phyloP scores from a whole-genome alignment of 1,140 invertebrate species.

The Pentalonia nigronervosa region DNA sequence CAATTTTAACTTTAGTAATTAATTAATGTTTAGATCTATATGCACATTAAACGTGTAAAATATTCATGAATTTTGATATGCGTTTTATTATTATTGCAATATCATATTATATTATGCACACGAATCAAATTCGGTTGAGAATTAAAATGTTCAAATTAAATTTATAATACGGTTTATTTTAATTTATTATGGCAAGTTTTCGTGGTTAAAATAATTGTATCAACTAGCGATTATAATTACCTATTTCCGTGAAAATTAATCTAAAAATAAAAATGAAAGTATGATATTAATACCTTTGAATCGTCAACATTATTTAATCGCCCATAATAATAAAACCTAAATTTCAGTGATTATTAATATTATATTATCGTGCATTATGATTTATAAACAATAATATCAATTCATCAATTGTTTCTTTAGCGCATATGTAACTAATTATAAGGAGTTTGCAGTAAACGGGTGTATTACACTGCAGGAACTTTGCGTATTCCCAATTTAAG shows the following conservation, averaged over 20 bases:
- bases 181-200: background rate
- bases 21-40: background rate
- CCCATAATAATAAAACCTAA: background rate
- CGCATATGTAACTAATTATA: no score
- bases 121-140: background rate
- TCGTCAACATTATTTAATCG: background rate
- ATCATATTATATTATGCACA: background rate
- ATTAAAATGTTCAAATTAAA: no score
- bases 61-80: no score
- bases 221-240: background rate
- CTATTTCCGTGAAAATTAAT: background rate
- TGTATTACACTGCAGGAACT: no score
- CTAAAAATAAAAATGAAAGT: background rate
- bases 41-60: background rate
- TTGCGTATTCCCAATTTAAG: no score
- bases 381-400: no score
- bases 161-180: background rate
- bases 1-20: background rate
- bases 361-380: background rate
- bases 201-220: background rate
- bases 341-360: background rate
- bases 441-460: no score
- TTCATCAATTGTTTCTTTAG: no score
- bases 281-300: background rate
- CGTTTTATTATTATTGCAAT: background rate